phyloP scores from a whole-genome alignment of 2,797 vertebrate species.

The Brachyrhaphis roseni region DNA sequence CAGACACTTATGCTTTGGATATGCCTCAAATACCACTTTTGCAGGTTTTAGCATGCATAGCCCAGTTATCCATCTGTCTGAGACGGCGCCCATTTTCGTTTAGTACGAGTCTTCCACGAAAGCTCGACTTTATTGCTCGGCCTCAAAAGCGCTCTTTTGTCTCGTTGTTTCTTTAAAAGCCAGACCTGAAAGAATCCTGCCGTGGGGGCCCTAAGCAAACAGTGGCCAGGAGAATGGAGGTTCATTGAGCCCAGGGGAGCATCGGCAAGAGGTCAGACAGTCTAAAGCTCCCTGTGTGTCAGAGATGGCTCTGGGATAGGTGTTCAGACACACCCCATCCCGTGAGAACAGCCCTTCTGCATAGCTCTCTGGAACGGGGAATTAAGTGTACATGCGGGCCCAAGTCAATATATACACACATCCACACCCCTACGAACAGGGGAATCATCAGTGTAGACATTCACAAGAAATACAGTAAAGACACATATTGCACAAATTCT shows the following conservation, averaged over 20 bases:
- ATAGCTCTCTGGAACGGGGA: constrained; percentile 47
- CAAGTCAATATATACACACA: constrained; percentile 15
- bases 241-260: constrained; percentile 38
- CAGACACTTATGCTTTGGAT: neutral
- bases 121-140: constrained; percentile 2
- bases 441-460: neutral
- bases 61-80: neutral
- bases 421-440: constrained; percentile 3
- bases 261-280: constrained; percentile 59
- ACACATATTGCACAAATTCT: neutral
- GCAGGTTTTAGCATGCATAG: neutral
- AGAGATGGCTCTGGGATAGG: constrained; percentile 55
- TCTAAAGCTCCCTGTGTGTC: constrained; percentile 60
- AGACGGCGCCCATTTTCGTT: constrained; percentile 25
- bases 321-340: constrained; percentile 57
- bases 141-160: constrained; percentile 10
- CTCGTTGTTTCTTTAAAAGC: constrained; percentile 28
- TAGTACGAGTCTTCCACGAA: neutral
- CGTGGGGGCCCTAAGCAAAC: constrained; percentile 22
- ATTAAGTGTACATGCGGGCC: constrained; percentile 9
- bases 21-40: constrained; percentile 1
- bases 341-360: constrained; percentile 62
- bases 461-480: neutral
- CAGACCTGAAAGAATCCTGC: constrained; percentile 59
- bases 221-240: constrained; percentile 32